phyloP scores from a whole-genome alignment of 2,113 vertebrate species.

The Arenaria interpres region DNA sequence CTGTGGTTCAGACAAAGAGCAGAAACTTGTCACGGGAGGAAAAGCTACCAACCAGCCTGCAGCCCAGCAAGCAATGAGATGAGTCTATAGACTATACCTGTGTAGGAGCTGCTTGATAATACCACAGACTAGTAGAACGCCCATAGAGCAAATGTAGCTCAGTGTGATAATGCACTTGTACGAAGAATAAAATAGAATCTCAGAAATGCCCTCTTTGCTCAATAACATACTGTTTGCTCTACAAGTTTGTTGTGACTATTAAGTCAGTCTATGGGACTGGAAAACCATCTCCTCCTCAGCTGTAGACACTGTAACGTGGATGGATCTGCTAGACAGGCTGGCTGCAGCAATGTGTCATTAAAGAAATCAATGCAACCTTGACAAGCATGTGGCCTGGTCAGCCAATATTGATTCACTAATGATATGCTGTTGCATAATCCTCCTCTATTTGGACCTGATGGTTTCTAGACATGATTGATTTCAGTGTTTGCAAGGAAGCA shows the following conservation, averaged over 20 bases:
- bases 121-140: not conserved
- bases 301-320: not conserved
- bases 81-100: not conserved
- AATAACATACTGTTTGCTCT: not conserved
- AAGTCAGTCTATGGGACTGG: not conserved
- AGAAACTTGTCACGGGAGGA: not conserved
- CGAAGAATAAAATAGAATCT: not conserved
- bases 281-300: not conserved
- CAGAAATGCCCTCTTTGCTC: not conserved
- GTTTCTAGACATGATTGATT: not conserved
- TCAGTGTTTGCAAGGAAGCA: not conserved
- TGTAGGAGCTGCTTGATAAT: not conserved
- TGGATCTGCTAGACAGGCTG: not conserved
- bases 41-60: not conserved
- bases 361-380: constrained; percentile 13
- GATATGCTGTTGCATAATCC: not conserved
- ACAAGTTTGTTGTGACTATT: not conserved
- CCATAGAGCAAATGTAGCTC: not conserved
- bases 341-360: not conserved
- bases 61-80: not conserved
- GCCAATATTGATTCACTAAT: not conserved
- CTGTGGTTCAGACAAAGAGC: not conserved
- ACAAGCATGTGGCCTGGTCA: not conserved
- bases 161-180: not conserved
- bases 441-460: not conserved